Conservation (phyloP, 1,140 invertebrate genomes). For the Macrobrachium nipponense region DNA sequence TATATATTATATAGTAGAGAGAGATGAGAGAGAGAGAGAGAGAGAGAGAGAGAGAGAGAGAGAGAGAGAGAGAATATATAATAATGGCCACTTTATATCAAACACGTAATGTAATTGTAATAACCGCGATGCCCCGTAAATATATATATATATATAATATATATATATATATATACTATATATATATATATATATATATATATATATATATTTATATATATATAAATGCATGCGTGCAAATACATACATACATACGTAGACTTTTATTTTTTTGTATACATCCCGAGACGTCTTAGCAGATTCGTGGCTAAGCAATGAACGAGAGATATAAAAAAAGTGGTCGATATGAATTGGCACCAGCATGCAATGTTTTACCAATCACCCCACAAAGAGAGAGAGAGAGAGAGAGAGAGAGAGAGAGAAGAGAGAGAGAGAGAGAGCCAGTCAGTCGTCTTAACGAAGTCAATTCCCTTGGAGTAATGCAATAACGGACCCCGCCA, state of each 20-base stretch:
- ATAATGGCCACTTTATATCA: no score
- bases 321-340: no score
- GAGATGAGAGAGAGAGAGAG: no score
- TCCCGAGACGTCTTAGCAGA: background rate
- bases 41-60: no score
- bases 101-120: no score
- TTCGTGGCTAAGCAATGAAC: no score
- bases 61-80: no score
- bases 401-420: slow-evolving; percentile 20
- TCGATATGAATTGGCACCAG: no score
- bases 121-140: background rate
- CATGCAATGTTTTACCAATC: background rate
- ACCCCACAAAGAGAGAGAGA: background rate
- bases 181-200: slow-evolving; percentile 28
- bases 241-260: background rate
- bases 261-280: background rate
- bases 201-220: slow-evolving; percentile 37
- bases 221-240: slow-evolving; percentile 26
- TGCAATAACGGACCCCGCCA: background rate
- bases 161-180: slow-evolving; percentile 37
- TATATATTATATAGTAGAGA: no score
- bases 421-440: slow-evolving; percentile 27
- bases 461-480: background rate
- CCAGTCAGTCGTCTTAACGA: background rate
- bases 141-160: slow-evolving; percentile 35